Evolutionary conservation across 2,888 invertebrate species (phyloP).

Genomic region (Trissoscelio sp.): DNA sequence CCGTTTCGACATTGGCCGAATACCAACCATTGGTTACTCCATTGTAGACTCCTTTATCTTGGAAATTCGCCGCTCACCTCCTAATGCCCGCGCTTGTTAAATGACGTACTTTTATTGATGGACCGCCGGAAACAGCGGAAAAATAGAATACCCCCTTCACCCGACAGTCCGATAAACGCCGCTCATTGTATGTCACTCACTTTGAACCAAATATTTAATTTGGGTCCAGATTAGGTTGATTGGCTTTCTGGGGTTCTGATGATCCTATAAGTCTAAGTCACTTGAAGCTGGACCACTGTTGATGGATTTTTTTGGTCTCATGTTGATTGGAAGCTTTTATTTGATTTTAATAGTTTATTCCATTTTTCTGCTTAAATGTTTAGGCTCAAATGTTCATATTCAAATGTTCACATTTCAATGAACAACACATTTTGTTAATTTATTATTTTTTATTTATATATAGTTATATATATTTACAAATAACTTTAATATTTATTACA

Average conservation of each 20-base stretch:
- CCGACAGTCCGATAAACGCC: conserved; percentile 66
- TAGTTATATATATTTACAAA: too few species aligned
- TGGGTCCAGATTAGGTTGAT: conserved; percentile 45
- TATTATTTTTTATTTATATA: too few species aligned
- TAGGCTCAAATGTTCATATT: too few species aligned
- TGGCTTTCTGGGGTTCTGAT: conserved; percentile 9
- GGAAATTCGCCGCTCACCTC: conserved; percentile 79
- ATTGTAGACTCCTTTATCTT: conserved; percentile 82
- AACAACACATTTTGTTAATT: too few species aligned
- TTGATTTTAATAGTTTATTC: too few species aligned
- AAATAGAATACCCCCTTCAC: conserved; percentile 60
- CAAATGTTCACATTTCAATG: too few species aligned
- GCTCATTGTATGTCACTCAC: conserved; percentile 63
- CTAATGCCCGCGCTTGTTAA: conserved; percentile 77
- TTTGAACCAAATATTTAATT: conserved; percentile 55
- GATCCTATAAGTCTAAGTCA: conserved; percentile 33
- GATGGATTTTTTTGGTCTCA: neutral
- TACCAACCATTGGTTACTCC: conserved; percentile 82
- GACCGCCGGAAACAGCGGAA: conserved; percentile 72
- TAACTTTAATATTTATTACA: too few species aligned
- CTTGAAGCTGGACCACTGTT: neutral
- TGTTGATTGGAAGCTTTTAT: neutral
- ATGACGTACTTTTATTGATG: conserved; percentile 83
- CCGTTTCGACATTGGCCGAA: conserved; percentile 82
- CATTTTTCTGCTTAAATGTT: too few species aligned